Percentiles rank a stretch among this genome's conserved stretches.
Conservation (phyloP, 2,888 invertebrate species). For the Rotaria macrura region DNA sequence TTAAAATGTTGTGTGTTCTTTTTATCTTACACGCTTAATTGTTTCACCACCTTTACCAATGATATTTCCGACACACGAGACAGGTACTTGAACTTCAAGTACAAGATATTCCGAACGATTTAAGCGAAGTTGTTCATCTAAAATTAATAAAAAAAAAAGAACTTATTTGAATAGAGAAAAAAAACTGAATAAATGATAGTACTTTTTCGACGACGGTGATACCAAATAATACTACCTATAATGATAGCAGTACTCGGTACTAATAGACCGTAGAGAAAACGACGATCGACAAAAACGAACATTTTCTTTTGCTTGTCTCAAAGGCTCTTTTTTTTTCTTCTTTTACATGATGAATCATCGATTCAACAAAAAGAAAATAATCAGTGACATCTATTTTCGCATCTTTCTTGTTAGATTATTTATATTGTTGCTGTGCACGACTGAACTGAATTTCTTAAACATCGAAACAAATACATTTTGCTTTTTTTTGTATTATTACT, state of each 20-base stretch:
- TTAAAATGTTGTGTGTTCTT: no score
- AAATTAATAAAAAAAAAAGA: no score
- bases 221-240: not conserved
- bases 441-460: no score
- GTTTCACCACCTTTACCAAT: not conserved
- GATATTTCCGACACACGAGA: not conserved
- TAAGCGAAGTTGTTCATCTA: not conserved
- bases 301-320: not conserved
- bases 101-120: conserved; percentile 2
- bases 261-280: not conserved
- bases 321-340: not conserved
- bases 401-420: not conserved
- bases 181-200: not conserved
- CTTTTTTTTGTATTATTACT: no score
- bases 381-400: not conserved
- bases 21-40: not conserved
- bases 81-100: not conserved
- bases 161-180: not conserved
- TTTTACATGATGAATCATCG: not conserved
- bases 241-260: not conserved
- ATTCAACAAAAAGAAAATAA: not conserved
- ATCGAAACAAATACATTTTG: no score
- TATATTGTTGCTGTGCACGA: not conserved
- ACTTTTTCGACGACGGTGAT: not conserved
- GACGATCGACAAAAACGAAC: not conserved